A percentile compares a stretch with the other conserved stretches of the same genome.
phyloP scores from a whole-genome alignment of 2,797 vertebrate species.

The Fistularia commersonii region DNA sequence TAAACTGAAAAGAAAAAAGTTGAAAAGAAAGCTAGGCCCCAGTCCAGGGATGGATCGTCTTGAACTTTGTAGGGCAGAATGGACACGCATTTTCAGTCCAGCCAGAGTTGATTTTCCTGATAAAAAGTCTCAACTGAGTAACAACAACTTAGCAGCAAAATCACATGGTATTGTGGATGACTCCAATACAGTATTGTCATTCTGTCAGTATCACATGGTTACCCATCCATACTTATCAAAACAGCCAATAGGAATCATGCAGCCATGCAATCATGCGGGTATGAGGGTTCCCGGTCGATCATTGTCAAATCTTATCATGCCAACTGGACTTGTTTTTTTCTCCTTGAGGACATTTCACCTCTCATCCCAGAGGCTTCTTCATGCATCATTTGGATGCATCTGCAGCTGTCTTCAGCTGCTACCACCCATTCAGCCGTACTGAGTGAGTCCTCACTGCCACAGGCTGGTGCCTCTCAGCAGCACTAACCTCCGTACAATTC shows the following conservation, averaged over 20 bases:
- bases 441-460: slow-evolving; percentile 37
- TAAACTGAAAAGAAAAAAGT: slow-evolving; percentile 5
- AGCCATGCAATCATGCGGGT: slow-evolving; percentile 37
- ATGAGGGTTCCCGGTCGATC: too few relatives aligned
- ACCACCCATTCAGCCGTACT: slow-evolving; percentile 29
- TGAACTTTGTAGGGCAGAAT: slow-evolving; percentile 14
- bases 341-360: too few relatives aligned
- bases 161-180: slow-evolving; percentile 27
- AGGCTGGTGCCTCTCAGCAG: slow-evolving; percentile 50
- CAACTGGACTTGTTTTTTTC: too few relatives aligned
- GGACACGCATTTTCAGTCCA: slow-evolving; percentile 12
- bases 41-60: slow-evolving; percentile 7
- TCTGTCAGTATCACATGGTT: slow-evolving; percentile 30
- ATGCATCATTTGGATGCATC: slow-evolving; percentile 10
- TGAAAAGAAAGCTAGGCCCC: slow-evolving; percentile 16
- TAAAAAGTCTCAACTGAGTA: slow-evolving; percentile 19
- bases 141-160: slow-evolving; percentile 31
- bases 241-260: slow-evolving; percentile 34
- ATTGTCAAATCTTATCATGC: too few relatives aligned
- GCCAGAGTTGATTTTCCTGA: slow-evolving; percentile 27
- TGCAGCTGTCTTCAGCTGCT: slow-evolving; percentile 24
- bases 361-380: too few relatives aligned
- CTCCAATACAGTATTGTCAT: slow-evolving; percentile 7
- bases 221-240: slow-evolving; percentile 15
- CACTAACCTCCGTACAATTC: slow-evolving; percentile 26